Evolutionary conservation across 1,140 invertebrate species (phyloP).

Genomic region (Temnothorax nylanderi): DNA sequence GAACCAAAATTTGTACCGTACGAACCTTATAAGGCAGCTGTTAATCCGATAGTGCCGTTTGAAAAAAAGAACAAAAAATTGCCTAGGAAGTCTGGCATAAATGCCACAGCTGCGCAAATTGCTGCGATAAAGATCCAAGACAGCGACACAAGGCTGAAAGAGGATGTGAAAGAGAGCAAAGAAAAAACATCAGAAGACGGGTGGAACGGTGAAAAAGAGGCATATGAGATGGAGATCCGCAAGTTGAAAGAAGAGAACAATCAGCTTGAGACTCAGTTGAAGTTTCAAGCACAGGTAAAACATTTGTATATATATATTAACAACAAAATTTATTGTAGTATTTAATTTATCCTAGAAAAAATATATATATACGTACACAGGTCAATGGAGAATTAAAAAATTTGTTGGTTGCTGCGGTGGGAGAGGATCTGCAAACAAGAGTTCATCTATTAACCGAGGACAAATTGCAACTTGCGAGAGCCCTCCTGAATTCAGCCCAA

Average conservation of each 20-base stretch:
- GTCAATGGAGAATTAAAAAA: slow-evolving; percentile 97
- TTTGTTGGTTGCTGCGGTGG: slow-evolving; percentile 96
- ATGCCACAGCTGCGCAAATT: slow-evolving; percentile 89
- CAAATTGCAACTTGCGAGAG: slow-evolving; percentile 94
- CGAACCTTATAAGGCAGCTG: slow-evolving; percentile 95
- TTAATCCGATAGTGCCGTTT: slow-evolving; percentile 90
- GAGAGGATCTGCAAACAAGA: slow-evolving; percentile 95
- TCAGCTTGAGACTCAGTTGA: slow-evolving; percentile 90
- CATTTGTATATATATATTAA: background rate
- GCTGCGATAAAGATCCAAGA: slow-evolving; percentile 88
- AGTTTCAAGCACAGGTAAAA: slow-evolving; percentile 89
- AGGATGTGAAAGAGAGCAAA: slow-evolving; percentile 74
- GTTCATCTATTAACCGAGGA: slow-evolving; percentile 96
- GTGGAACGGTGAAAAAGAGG: slow-evolving; percentile 80
- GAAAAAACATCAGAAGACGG: slow-evolving; percentile 72
- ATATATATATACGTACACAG: slow-evolving; percentile 82
- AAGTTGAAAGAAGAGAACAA: slow-evolving; percentile 88
- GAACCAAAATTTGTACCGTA: slow-evolving; percentile 95
- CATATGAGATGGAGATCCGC: slow-evolving; percentile 86
- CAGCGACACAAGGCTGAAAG: slow-evolving; percentile 62
- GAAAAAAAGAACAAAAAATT: slow-evolving; percentile 85
- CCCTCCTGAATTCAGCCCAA: slow-evolving; percentile 93
- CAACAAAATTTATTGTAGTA: background rate
- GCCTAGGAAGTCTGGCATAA: slow-evolving; percentile 89
- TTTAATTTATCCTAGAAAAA: background rate